Percentiles rank a stretch among this genome's conserved stretches.
Evolutionary conservation across 1,140 invertebrate species (phyloP).

Genomic region (Apocrypta bakeri): DNA sequence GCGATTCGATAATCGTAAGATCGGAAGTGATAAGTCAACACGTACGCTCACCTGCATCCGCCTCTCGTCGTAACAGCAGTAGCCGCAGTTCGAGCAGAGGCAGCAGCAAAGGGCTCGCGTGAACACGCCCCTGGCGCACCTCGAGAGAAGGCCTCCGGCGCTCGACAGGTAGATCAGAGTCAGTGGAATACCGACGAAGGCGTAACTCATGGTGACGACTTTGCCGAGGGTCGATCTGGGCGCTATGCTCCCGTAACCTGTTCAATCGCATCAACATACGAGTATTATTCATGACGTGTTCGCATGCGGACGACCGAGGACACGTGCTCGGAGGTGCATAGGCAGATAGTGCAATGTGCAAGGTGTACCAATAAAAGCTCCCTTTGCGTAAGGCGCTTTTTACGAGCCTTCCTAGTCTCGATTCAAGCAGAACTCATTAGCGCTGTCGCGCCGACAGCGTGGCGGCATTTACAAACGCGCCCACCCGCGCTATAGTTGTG

Average conservation of each 20-base stretch:
- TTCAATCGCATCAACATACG: not conserved
- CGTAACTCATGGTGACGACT: conserved; percentile 91
- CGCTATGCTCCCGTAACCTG: conserved; percentile 92
- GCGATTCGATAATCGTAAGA: not conserved
- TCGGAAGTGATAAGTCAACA: conserved; percentile 49
- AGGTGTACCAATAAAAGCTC: not conserved
- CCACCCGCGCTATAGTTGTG: not conserved
- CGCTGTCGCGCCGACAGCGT: conserved; percentile 22
- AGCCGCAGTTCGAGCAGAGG: conserved; percentile 88
- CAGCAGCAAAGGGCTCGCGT: conserved; percentile 88
- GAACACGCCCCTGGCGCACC: conserved; percentile 91
- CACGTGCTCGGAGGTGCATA: no score
- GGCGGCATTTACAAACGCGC: not conserved
- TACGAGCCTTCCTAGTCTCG: conserved; percentile 34
- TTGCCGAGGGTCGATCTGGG: conserved; percentile 88
- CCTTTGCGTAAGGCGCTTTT: not conserved
- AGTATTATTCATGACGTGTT: no score
- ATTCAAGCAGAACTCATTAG: conserved; percentile 47
- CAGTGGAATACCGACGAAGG: conserved; percentile 91
- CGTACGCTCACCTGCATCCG: conserved; percentile 78
- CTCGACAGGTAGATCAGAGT: conserved; percentile 91
- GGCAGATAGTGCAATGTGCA: no score
- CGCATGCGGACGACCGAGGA: no score
- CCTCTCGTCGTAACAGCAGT: conserved; percentile 89
- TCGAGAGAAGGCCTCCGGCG: conserved; percentile 87